Evolutionary conservation across 2,888 invertebrate species (phyloP), one percentile per base, ranked within the genome.

Genomic region (Leptinotarsa tumamoca): DNA sequence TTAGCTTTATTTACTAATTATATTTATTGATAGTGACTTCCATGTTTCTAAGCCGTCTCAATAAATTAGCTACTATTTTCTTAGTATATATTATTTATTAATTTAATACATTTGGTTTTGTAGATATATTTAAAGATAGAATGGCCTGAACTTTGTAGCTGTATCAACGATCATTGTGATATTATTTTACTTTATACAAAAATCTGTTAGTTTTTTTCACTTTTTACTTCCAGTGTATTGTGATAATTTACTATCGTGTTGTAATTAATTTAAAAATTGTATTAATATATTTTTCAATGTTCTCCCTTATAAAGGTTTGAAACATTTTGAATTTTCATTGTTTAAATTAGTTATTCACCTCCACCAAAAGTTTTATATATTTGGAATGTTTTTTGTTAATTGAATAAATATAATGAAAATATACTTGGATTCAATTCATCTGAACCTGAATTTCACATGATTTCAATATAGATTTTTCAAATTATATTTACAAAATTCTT

Each of bases 101-200:
- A 5, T n/a, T 17, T 43, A n/a, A n/a, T 33, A 17, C 17, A 15
- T 58, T 58, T 63, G 5, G 15, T 63, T 63, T 43, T 63, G 63
- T 63, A 63, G 15, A 63, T 27, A 63, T 63, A 63, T 63, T 14
- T 63, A 63, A n/a, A n/a, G 27, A 63, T 63, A 43, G 63, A 43
- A 63, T 54, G 74, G 72, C 73, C 74, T 68, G 67, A 74, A 74
- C 68, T 68, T 77, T 67, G 61, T 70, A 73, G 68, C 72, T 77
- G 68, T 74, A 74, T 74, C 82, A 83, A 80, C 84, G 81, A 84
- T 80, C 73, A 80, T 82, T 84, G 84, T 84, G 84, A 84, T 84
- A 84, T 84, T 84, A 82, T 81, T 81, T 79, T 81, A 80, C 71
- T 74, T 78, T 81, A 79, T 78, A 70, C 58, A 61, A 61, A 70